Evolutionary conservation across 2,113 vertebrate species (phyloP).

Genomic region (Stegostoma tigrinum): DNA sequence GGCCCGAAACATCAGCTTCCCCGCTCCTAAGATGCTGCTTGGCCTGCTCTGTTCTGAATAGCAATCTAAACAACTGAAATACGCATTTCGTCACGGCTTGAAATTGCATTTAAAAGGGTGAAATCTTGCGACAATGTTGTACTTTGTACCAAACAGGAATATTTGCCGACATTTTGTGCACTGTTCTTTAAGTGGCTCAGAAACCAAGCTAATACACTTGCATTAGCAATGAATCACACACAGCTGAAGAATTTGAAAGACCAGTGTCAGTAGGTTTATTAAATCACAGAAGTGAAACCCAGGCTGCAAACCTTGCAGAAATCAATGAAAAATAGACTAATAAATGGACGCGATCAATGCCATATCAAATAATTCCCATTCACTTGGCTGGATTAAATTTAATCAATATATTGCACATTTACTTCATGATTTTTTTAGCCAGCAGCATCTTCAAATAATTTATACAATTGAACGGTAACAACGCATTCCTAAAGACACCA

Average conservation of each 20-base stretch:
- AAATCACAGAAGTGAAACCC: neutral
- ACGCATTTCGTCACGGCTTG: neutral
- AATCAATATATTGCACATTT: neutral
- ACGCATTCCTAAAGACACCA: neutral
- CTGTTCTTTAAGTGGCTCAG: neutral
- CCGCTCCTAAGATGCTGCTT: too few species aligned
- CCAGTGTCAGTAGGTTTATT: neutral
- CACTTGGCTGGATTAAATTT: too few species aligned
- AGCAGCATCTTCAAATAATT: neutral
- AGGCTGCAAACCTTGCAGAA: neutral
- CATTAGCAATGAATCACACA: neutral
- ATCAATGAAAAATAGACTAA: neutral
- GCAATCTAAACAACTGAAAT: neutral
- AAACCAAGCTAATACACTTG: neutral
- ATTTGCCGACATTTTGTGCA: neutral
- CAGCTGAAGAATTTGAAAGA: neutral
- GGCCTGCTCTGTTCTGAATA: too few species aligned
- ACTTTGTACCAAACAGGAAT: neutral
- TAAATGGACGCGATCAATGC: neutral
- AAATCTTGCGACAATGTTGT: neutral
- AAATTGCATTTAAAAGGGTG: neutral
- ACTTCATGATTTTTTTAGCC: neutral
- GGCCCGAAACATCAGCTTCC: too few species aligned
- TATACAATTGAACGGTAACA: neutral
- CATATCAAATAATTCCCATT: neutral